Percentiles rank a stretch among this genome's conserved stretches.
These are phyloP conservation scores for Argyrosomus japonicus DNA, from an alignment of 2,113 vertebrate genomes.

Conservation along the genomic window DNA sequence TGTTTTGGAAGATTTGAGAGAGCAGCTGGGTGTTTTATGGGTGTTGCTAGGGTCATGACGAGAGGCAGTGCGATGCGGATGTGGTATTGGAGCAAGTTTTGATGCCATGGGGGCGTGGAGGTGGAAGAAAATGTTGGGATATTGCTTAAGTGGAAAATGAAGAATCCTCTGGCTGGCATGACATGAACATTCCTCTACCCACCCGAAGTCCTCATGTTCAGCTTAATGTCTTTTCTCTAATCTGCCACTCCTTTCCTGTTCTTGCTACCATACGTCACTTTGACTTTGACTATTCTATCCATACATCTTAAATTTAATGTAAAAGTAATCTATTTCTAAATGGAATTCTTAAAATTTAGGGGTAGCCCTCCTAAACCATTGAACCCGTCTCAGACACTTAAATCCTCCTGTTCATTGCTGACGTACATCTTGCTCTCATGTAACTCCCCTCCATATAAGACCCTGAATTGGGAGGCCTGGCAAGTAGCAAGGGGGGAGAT, in stretches of 20 bases:
- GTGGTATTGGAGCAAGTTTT: slow-evolving; percentile 37
- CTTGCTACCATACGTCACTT: not conserved
- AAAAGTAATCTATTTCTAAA: slow-evolving; percentile 40
- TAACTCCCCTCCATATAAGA: slow-evolving; percentile 20
- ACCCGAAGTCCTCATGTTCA: slow-evolving; percentile 21
- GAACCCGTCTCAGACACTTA: slow-evolving; percentile 5
- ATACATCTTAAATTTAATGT: slow-evolving; percentile 15
- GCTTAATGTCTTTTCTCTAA: slow-evolving; percentile 16
- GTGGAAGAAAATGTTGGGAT: slow-evolving; percentile 22
- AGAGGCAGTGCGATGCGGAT: slow-evolving; percentile 48
- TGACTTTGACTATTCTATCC: slow-evolving; percentile 18
- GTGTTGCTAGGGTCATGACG: slow-evolving; percentile 48
- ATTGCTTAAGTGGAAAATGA: slow-evolving; percentile 66
- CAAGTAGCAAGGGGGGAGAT: not conserved
- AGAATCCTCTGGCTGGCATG: slow-evolving; percentile 41
- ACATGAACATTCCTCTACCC: slow-evolving; percentile 47
- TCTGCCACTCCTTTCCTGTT: not conserved
- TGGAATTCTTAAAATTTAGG: slow-evolving; percentile 12
- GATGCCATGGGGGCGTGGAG: not conserved
- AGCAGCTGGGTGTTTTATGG: slow-evolving; percentile 17
- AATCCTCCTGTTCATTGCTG: slow-evolving; percentile 37
- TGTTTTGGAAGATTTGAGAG: slow-evolving; percentile 48
- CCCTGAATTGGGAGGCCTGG: slow-evolving; percentile 24
- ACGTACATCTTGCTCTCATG: slow-evolving; percentile 18
- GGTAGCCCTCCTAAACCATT: not conserved